Conservation (phyloP, 2,113 vertebrate species). For the Leuciscus idus region DNA sequence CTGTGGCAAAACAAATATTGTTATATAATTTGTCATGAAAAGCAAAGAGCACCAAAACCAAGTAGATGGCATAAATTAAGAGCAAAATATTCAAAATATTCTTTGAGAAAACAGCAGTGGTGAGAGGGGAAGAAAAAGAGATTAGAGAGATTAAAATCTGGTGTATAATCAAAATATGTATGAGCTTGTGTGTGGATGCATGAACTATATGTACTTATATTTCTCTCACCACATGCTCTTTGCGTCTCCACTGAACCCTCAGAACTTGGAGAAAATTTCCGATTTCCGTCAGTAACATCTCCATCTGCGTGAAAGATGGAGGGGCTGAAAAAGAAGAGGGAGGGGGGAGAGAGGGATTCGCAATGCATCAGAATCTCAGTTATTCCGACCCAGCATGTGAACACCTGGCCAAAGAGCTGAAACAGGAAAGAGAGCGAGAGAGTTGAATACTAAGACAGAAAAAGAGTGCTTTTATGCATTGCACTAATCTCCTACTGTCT, state of each 20-base stretch:
- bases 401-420: slow-evolving; percentile 40
- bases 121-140: not conserved
- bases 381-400: slow-evolving; percentile 33
- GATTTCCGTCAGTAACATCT: slow-evolving; percentile 78
- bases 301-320: slow-evolving; percentile 83
- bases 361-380: slow-evolving; percentile 6
- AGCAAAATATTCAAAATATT: slow-evolving; percentile 6
- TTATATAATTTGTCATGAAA: not conserved
- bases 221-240: slow-evolving; percentile 83
- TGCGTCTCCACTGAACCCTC: slow-evolving; percentile 82
- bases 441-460: not conserved
- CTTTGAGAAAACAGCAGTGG: not conserved
- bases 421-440: slow-evolving; percentile 25
- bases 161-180: slow-evolving; percentile 6
- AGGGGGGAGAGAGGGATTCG: slow-evolving; percentile 29
- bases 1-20: not conserved
- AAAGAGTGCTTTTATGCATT: not conserved
- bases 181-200: slow-evolving; percentile 25
- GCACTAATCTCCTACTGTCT: slow-evolving; percentile 7
- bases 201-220: slow-evolving; percentile 11
- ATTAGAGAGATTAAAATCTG: slow-evolving; percentile 18
- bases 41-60: not conserved
- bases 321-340: slow-evolving; percentile 60
- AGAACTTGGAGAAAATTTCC: slow-evolving; percentile 84
- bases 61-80: slow-evolving; percentile 15